Evolutionary conservation across 2,797 vertebrate genomes (phyloP), one percentile per base, ranked within the genome.

Genomic region (Phyllotis vaccarum): DNA sequence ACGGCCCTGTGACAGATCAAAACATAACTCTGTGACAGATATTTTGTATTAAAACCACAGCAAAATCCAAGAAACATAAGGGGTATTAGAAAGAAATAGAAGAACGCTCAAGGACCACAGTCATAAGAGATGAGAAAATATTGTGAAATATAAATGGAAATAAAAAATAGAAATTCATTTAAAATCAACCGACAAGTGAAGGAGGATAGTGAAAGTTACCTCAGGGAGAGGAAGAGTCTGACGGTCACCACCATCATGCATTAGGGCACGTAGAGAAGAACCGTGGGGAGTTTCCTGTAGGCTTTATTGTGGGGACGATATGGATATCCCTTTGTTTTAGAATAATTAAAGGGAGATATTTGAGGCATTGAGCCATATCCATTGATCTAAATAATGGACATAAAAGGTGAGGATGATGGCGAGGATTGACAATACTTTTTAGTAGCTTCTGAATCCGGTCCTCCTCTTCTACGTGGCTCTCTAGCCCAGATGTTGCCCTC

Each of bases 341-440:
- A 72, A 87, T 16, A 92, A 52, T 85, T 88, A 37, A 31, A 40
- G 74, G 3, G 74, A 37, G 29, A 92, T 27, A 70, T 7, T 72
- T 46, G 62, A 76, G 27, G 19, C 8, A 29, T 3, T 86, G n/a
- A 49, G 54, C 8, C 37, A 34, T 3, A 64, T 16, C 78, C 1
- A 27, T 58, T 89, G 40, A 89, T 17, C 40, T 82, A 82, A 86
- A n/a, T 54, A 31, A 56, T 40, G 81, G 60, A 49, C 54, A 49
- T 8, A 56, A 78, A 43, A 75, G 43, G 2, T 16, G 17, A 6
- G 78, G 37, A 19, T 11, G 49, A 54, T 12, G 0, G 14, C 34
- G 22, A 90, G 91, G 52, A 86, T 78, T 58, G 49, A n/a, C n/a
- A n/a, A n/a, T n/a, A n/a, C n/a, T 64, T 91, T 80, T 76, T 86